Percentiles rank a stretch among this genome's conserved stretches.
These are phyloP conservation scores for Brachyopa scutellaris DNA, from an alignment of 2,888 invertebrate genomes.

Conservation along the genomic window DNA sequence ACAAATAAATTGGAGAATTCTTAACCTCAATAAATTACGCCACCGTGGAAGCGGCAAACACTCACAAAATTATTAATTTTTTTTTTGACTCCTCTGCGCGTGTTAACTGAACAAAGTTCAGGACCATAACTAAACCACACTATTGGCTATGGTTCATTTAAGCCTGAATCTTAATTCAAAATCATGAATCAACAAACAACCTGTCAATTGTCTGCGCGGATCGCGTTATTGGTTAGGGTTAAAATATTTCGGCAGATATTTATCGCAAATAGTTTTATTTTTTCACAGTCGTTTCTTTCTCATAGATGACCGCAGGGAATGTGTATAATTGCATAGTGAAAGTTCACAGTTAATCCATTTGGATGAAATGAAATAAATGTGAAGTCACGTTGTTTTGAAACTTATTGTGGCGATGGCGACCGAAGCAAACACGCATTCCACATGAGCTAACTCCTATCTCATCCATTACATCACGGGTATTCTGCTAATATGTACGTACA, in stretches of 20 bases:
- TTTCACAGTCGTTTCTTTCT: neutral
- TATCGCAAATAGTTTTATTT: conserved; percentile 27
- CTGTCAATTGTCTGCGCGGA: conserved; percentile 60
- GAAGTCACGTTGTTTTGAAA: conserved; percentile 29
- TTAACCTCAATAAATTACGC: conserved; percentile 64
- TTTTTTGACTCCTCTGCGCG: conserved; percentile 37
- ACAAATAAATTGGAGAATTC: conserved; percentile 69
- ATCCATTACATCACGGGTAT: conserved; percentile 26
- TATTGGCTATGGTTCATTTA: conserved; percentile 4
- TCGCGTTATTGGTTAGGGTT: conserved; percentile 38
- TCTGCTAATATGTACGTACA: no score
- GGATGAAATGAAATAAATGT: conserved; percentile 32
- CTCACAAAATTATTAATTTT: no score
- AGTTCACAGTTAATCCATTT: conserved; percentile 51
- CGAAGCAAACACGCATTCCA: conserved; percentile 12
- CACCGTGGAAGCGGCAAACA: conserved; percentile 9
- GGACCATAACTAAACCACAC: conserved; percentile 33
- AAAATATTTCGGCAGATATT: conserved; percentile 48
- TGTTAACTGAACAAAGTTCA: conserved; percentile 38
- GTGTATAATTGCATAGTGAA: conserved; percentile 42
- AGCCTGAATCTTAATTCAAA: conserved; percentile 58
- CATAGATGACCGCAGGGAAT: conserved; percentile 36
- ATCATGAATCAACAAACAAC: conserved; percentile 63
- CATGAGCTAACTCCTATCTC: conserved; percentile 1
- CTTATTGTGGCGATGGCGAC: neutral